These are phyloP conservation scores for Mythimna pallens DNA, from an alignment of 2,888 invertebrate species.

Conservation along the genomic window DNA sequence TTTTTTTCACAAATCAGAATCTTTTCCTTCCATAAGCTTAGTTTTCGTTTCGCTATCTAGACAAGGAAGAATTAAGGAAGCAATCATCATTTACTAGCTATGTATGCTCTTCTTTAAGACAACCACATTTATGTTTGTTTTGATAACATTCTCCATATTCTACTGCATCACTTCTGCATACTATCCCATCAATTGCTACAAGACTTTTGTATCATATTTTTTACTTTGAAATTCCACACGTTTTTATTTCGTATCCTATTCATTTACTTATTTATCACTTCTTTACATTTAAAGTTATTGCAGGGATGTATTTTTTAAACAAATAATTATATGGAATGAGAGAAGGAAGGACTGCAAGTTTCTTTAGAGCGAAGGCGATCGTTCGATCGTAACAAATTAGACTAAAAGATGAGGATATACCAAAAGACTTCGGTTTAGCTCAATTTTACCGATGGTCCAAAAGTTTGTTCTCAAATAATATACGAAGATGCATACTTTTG, in stretches of 20 bases:
- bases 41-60: not conserved
- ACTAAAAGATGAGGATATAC: not conserved
- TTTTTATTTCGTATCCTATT: not conserved
- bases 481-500: not conserved
- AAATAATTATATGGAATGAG: too few species aligned
- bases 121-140: not conserved
- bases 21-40: not conserved
- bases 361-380: not conserved
- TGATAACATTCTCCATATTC: not conserved
- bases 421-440: not conserved
- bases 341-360: too few species aligned
- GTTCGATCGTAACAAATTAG: not conserved
- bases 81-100: not conserved
- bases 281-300: too few species aligned
- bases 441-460: not conserved
- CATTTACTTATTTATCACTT: not conserved
- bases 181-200: not conserved
- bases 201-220: not conserved
- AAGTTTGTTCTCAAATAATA: not conserved
- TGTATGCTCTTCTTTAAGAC: conserved; percentile 1
- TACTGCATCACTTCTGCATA: not conserved
- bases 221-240: not conserved
- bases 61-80: not conserved
- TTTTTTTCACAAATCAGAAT: conserved; percentile 6
- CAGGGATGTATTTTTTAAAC: too few species aligned